Conservation (phyloP, 2,113 vertebrate species). For the Scalopus aquaticus region DNA sequence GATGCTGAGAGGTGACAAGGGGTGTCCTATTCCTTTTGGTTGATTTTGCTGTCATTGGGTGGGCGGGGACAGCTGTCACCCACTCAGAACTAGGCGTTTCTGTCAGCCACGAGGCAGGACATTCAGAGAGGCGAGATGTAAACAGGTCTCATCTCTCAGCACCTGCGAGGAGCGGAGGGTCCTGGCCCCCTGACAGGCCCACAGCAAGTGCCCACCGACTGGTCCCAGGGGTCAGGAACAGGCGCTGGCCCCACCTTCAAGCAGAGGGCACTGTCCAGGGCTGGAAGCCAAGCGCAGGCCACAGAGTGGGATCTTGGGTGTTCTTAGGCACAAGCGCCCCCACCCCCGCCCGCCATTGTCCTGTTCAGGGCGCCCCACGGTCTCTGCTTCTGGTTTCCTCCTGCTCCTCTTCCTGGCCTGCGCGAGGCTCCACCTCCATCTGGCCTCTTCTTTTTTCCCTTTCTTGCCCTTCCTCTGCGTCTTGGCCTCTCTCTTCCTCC, state of each 20-base stretch:
- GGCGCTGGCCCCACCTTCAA: not conserved
- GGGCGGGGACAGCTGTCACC: not conserved
- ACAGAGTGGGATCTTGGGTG: not conserved
- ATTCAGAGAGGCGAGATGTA: not conserved
- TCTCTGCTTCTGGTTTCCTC: not conserved
- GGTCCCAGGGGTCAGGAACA: not conserved
- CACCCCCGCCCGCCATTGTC: rapidly evolving
- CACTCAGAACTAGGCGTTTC: not conserved
- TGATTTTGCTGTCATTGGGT: not conserved
- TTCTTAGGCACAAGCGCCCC: not conserved
- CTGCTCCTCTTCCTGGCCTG: not conserved
- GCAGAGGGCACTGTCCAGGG: not conserved
- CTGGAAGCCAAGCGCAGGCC: not conserved
- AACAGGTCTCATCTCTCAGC: not conserved
- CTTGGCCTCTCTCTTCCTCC: not conserved
- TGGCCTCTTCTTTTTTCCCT: not conserved
- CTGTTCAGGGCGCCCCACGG: rapidly evolving
- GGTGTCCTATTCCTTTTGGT: not conserved
- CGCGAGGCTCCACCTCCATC: not conserved
- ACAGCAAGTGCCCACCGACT: not conserved
- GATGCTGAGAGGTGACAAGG: not conserved
- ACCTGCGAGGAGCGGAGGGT: not conserved
- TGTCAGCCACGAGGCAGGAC: not conserved
- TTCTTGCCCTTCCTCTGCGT: not conserved
- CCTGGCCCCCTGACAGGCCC: not conserved